A percentile compares a stretch with the other conserved stretches of the same genome.
These are phyloP conservation scores for Drosophila tripunctata DNA, from an alignment of 2,888 invertebrate genomes.

Conservation along the genomic window DNA sequence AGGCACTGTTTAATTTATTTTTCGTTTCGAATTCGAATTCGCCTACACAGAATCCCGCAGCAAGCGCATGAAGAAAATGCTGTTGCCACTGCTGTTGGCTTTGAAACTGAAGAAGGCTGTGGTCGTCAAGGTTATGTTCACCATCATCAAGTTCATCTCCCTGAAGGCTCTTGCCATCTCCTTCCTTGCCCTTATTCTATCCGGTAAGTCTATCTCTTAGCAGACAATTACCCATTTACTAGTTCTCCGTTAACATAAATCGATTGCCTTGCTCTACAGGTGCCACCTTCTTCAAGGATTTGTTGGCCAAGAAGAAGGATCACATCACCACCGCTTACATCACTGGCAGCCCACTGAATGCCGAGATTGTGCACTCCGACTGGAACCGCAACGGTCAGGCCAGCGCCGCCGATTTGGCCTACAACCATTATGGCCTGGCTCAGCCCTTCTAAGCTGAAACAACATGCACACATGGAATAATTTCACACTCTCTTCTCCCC, in stretches of 20 bases:
- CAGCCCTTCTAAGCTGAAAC: slow-evolving; percentile 79
- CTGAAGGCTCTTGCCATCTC: slow-evolving; percentile 88
- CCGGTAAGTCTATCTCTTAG: slow-evolving; percentile 83
- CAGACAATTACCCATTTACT: background rate
- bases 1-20: slow-evolving; percentile 7
- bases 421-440: slow-evolving; percentile 84
- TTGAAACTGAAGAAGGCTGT: slow-evolving; percentile 87
- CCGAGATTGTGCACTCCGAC: slow-evolving; percentile 84
- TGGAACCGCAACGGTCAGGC: slow-evolving; percentile 85
- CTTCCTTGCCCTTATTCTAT: slow-evolving; percentile 86
- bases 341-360: slow-evolving; percentile 84
- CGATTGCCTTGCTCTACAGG: slow-evolving; percentile 73
- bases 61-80: slow-evolving; percentile 86
- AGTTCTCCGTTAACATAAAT: background rate
- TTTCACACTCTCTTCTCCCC: slow-evolving; percentile 8
- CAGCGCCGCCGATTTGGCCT: slow-evolving; percentile 83
- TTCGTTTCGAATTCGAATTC: slow-evolving; percentile 8
- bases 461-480: slow-evolving; percentile 2
- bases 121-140: slow-evolving; percentile 87
- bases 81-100: slow-evolving; percentile 87
- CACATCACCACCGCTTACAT: slow-evolving; percentile 84
- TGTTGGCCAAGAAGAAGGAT: slow-evolving; percentile 84
- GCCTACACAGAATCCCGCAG: slow-evolving; percentile 85
- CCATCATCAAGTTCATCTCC: slow-evolving; percentile 87
- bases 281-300: slow-evolving; percentile 84